A percentile compares a stretch with the other conserved stretches of the same genome.
These are phyloP conservation scores for Rotaria socialis DNA, from an alignment of 2,888 invertebrate species.

Conservation along the genomic window DNA sequence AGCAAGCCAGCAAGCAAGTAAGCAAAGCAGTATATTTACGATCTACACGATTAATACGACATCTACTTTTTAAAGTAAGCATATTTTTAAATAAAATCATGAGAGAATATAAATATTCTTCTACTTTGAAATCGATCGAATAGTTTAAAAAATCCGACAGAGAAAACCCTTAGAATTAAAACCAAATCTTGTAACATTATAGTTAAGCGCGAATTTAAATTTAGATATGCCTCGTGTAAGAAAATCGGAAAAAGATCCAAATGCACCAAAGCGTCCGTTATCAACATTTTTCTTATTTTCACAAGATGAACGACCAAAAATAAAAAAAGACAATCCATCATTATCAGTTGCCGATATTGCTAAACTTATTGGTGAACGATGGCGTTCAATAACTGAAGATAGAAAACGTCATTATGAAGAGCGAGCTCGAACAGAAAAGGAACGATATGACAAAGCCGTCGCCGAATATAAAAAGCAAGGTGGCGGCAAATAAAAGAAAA, in stretches of 20 bases:
- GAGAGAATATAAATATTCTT: too few relatives aligned
- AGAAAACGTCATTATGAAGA: neutral
- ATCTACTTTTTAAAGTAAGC: neutral
- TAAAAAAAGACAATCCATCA: conserved; percentile 34
- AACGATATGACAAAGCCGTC: neutral
- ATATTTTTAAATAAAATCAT: neutral
- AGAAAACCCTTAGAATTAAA: neutral
- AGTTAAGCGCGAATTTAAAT: conserved; percentile 3
- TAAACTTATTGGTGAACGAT: conserved; percentile 10
- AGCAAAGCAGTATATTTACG: neutral
- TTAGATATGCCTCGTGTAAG: neutral
- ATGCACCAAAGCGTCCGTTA: conserved; percentile 19
- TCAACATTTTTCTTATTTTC: conserved; percentile 36
- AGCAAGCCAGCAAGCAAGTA: neutral
- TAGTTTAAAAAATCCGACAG: neutral
- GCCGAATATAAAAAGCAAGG: neutral
- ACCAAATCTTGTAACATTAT: neutral
- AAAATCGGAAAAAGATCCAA: conserved; percentile 12
- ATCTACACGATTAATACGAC: conserved; percentile 16
- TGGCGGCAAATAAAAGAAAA: neutral
- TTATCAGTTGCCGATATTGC: conserved; percentile 35
- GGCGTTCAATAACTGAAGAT: conserved; percentile 17
- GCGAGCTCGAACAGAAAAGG: neutral
- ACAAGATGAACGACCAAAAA: conserved; percentile 35
- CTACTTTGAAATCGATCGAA: too few relatives aligned